Evolutionary conservation across 1,140 invertebrate species (phyloP), one percentile per base, ranked within the genome.

Genomic region (Drosophila tropicalis): DNA sequence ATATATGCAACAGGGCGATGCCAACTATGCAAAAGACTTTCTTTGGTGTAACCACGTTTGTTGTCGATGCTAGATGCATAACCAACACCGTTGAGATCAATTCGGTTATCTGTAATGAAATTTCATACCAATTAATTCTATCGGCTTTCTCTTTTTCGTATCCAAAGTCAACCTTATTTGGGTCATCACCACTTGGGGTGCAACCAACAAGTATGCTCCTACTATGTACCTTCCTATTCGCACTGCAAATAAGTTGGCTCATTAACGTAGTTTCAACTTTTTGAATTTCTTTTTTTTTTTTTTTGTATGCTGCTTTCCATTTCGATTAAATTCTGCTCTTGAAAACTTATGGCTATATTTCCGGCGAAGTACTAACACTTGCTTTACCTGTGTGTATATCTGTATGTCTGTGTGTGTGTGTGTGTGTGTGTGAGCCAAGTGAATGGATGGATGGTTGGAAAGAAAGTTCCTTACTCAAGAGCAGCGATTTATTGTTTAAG

Each of bases 1-100:
- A 83, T 61, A 97, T 94, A 90, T 97, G 96, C 63, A 96, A 92
- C 29, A 95, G 69, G 22, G 95, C 95, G 70, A 97, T 95, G 25
- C 93, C 93, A 17, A 94, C 91, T 62, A 96, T 95, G 25, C 93
- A 91, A 25, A 96, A 92, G 1, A 95, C 93, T 76, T 96, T 95
- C 90, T 94, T 93, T 10, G 94, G 93, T 13, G 94, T 94, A 10
- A 96, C 92, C 1, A 92, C 72, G 72, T 94, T 94, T 55, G 93
- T 93, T n/a, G 78, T 91, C 90, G 94, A 94, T 36, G 94, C 93
- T 67, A 95, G 81, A 72, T 94, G 93, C 73, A 95, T 90, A 15
- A 95, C 94, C 44, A 96, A 82, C 51, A 93, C 90, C 0, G 96
- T 96, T 7, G 96, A 96, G 72, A 96, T 87, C 1, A 96, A 74